A percentile compares a stretch with the other conserved stretches of the same genome.
These are phyloP conservation scores for Pollenia labialis DNA, from an alignment of 2,888 invertebrate species.

Conservation along the genomic window DNA sequence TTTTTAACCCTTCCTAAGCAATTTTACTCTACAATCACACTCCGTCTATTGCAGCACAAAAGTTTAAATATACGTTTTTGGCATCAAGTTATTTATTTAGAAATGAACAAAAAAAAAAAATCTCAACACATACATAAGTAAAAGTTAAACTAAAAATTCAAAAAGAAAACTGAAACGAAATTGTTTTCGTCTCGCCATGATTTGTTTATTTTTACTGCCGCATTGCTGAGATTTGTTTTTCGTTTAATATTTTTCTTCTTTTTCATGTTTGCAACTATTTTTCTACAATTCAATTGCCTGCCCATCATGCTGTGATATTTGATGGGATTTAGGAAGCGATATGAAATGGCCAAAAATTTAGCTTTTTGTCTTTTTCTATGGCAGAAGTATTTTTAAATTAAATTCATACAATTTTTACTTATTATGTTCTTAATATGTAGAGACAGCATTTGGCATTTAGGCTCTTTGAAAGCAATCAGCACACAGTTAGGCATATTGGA, in stretches of 20 bases:
- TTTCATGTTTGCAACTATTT: constrained; percentile 9
- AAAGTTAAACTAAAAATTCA: too few relatives aligned
- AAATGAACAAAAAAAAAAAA: constrained; percentile 9
- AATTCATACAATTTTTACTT: not conserved
- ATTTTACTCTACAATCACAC: constrained; percentile 16
- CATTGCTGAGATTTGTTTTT: constrained; percentile 65
- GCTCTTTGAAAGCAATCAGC: not conserved
- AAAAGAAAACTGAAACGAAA: constrained; percentile 1
- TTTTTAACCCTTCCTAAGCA: not conserved
- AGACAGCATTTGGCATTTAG: constrained; percentile 29
- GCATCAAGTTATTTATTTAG: constrained; percentile 59
- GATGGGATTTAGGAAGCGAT: constrained; percentile 21
- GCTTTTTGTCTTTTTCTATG: not conserved
- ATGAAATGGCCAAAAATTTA: constrained; percentile 24
- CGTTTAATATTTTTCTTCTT: not conserved
- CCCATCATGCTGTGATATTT: constrained; percentile 23
- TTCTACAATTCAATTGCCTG: constrained; percentile 26
- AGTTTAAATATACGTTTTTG: constrained; percentile 38
- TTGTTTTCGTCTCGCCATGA: constrained; percentile 64
- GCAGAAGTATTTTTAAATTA: constrained; percentile 14
- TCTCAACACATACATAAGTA: not conserved
- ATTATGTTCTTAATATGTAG: not conserved
- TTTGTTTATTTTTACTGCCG: constrained; percentile 64
- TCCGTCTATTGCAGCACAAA: constrained; percentile 7
- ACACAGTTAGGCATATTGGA: too few relatives aligned